Evolutionary conservation across 30 jellyfish, hydroid and myxozoan species (phyloP), one percentile per base, ranked within the genome.

Genomic region (Phacellophora camtschatica): DNA sequence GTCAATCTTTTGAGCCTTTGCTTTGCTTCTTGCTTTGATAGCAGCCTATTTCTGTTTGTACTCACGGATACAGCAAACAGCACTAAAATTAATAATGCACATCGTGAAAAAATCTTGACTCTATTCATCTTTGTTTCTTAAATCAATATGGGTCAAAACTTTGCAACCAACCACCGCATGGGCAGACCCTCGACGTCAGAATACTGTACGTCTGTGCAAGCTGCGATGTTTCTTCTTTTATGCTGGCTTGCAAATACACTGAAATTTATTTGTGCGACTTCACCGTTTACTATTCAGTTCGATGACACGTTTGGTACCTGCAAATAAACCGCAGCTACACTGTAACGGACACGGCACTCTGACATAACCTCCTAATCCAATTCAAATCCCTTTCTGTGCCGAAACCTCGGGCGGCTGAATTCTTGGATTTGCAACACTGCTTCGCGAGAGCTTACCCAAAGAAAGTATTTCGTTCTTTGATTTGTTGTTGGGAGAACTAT

Each of bases 261-360:
- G n/a, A 46, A 46, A 46, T 28, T 46, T 28, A 46, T 46, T 46
- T 46, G 20, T 46, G 9, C 61, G n/a, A n/a, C n/a, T n/a, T n/a
- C n/a, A 54, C 37, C 82, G 86, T 53, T 72, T 72, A 72, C 86
- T 50, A 72, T 72, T 72, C 73, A 72, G 22, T 15, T 35, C 53
- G 64, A 22, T 72, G 86, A 72, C 86, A 33, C 45, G 51, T 34
- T 32, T 41, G 50, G 71, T 72, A 72, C 86, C 86, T 72, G 86
- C 86, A 72, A 67, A n/a, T 66, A 24, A 45, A 72, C 86, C 86
- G 74, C 86, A 72, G 59, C 37, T n/a, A n/a, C n/a, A 53, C 46
- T 72, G 15, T 51, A 53, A 66, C 31, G 75, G 86, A 74, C 64
- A 67, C 55, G 34, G 74, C 57, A 54, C 71, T 49, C 74, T 72